phyloP scores from a whole-genome alignment of 2,797 vertebrate genomes.

The Taeniopygia guttata region DNA sequence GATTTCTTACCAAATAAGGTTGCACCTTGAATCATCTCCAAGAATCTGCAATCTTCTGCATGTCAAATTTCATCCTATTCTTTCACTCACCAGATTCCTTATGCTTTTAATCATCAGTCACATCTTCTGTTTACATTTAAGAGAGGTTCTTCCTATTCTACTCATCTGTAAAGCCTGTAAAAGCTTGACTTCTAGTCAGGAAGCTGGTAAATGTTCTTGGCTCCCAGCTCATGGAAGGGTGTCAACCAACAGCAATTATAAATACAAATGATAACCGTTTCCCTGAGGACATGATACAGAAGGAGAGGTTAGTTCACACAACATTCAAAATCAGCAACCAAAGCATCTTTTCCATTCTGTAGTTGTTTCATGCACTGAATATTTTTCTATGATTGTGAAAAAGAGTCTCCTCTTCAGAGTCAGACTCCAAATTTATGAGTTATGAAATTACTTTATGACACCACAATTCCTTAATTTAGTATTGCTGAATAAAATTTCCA shows the following conservation, averaged over 20 bases:
- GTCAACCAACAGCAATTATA: background rate
- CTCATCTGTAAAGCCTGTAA: background rate
- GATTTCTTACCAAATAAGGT: background rate
- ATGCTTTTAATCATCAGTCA: background rate
- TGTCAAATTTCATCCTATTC: background rate
- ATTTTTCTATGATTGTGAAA: background rate
- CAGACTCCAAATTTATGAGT: background rate
- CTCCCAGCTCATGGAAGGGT: background rate
- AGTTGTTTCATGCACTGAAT: background rate
- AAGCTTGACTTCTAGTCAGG: background rate
- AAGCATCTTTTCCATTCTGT: background rate
- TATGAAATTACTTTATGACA: background rate
- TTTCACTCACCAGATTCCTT: background rate
- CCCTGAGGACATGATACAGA: background rate
- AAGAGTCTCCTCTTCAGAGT: background rate
- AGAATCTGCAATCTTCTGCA: background rate
- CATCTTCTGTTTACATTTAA: background rate
- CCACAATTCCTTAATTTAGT: background rate
- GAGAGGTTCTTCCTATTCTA: background rate
- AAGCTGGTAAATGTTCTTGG: background rate
- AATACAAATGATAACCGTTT: background rate
- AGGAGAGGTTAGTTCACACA: background rate
- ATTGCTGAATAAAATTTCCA: background rate
- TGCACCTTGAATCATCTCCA: background rate
- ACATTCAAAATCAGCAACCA: background rate